Evolutionary conservation across 1,140 invertebrate genomes (phyloP).

Genomic region (Nylanderia fulva): DNA sequence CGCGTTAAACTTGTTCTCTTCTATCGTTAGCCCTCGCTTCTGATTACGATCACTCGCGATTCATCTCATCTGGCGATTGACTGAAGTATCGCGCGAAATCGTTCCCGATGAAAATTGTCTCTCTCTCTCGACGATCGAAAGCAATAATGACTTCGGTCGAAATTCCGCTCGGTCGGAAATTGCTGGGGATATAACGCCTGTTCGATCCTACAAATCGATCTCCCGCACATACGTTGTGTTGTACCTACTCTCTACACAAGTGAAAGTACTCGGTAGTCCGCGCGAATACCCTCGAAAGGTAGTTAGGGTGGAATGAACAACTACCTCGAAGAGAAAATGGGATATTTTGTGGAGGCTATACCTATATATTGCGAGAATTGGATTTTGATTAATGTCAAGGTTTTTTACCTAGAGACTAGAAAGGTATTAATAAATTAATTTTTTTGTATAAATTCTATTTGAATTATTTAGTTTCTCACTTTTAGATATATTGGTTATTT

Average conservation of each 20-base stretch:
- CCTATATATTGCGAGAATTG: slow-evolving; percentile 53
- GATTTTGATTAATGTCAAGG: slow-evolving; percentile 27
- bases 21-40: slow-evolving; percentile 42
- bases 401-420: not conserved
- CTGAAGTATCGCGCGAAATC: not conserved
- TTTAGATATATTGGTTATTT: not conserved
- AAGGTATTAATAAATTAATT: not conserved
- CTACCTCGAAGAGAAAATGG: not conserved
- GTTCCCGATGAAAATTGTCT: slow-evolving; percentile 75
- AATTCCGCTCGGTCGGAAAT: slow-evolving; percentile 75
- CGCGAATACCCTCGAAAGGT: slow-evolving; percentile 52
- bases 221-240: slow-evolving; percentile 63
- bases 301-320: not conserved
- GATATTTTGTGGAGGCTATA: slow-evolving; percentile 51
- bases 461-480: not conserved
- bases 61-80: slow-evolving; percentile 14
- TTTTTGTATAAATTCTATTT: not conserved
- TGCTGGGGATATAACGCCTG: slow-evolving; percentile 79
- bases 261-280: slow-evolving; percentile 57
- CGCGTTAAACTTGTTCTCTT: slow-evolving; percentile 75
- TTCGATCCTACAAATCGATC: slow-evolving; percentile 77
- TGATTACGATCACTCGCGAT: not conserved
- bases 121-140: slow-evolving; percentile 74
- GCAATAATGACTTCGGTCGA: slow-evolving; percentile 77
- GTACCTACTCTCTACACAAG: slow-evolving; percentile 55